phyloP scores from a whole-genome alignment of 1,140 invertebrate species.

The Temnothorax curvispinosus region DNA sequence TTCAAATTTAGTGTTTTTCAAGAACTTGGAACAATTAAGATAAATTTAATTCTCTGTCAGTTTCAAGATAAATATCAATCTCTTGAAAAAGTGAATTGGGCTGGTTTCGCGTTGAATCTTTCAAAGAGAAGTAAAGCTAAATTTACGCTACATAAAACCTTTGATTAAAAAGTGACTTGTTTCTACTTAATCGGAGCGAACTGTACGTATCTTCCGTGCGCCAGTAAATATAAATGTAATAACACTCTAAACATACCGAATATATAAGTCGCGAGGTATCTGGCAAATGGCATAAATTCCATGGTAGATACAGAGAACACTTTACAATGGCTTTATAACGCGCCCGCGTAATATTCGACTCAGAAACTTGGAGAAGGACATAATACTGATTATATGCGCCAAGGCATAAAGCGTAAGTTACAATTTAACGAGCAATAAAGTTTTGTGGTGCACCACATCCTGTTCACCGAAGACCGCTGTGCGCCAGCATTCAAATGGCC shows the following conservation, averaged over 20 bases:
- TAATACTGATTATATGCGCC: slow-evolving; percentile 53
- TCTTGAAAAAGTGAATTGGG: neutral
- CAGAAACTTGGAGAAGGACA: slow-evolving; percentile 33
- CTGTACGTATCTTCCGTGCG: neutral
- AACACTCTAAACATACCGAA: slow-evolving; percentile 7
- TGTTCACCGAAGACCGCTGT: slow-evolving; percentile 24
- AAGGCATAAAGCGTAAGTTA: slow-evolving; percentile 42
- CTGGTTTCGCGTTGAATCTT: neutral
- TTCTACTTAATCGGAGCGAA: neutral
- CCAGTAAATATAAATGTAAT: neutral
- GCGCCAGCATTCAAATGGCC: slow-evolving; percentile 9
- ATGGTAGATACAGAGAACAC: neutral
- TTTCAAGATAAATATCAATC: neutral
- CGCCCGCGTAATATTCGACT: slow-evolving; percentile 38
- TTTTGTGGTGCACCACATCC: slow-evolving; percentile 72
- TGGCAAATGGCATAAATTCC: slow-evolving; percentile 22
- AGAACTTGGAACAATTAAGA: neutral
- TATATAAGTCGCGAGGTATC: neutral
- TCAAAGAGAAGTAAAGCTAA: neutral
- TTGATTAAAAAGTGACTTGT: neutral
- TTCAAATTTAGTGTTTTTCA: neutral
- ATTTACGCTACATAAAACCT: neutral
- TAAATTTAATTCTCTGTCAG: neutral
- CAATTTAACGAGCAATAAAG: slow-evolving; percentile 71
- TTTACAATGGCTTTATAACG: slow-evolving; percentile 39